Evolutionary conservation across 2,888 invertebrate genomes (phyloP).

Genomic region (Drosophila helvetica): DNA sequence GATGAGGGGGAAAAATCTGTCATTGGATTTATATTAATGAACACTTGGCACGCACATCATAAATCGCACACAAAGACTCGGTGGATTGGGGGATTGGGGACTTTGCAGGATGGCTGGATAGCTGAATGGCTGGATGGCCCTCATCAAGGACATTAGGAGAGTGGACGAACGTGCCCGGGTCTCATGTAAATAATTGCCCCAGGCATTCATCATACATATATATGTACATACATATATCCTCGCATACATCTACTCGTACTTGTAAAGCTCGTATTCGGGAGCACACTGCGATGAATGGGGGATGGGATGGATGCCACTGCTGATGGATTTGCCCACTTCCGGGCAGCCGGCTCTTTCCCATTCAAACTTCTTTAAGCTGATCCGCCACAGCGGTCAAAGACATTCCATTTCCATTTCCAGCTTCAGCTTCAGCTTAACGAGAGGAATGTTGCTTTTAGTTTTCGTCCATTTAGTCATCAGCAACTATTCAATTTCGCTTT

Average conservation of each 20-base stretch:
- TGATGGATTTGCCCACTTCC: slow-evolving; percentile 52
- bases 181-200: slow-evolving; percentile 71
- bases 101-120: background rate
- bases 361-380: slow-evolving; percentile 47
- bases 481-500: slow-evolving; percentile 62
- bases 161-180: slow-evolving; percentile 62
- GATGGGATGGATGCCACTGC: slow-evolving; percentile 11
- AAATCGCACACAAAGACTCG: slow-evolving; percentile 64
- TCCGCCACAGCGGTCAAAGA: slow-evolving; percentile 43
- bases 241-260: no score
- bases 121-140: no score
- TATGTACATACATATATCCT: no score
- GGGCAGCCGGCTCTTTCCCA: slow-evolving; percentile 25
- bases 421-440: slow-evolving; percentile 11
- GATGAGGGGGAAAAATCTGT: slow-evolving; percentile 44
- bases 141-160: slow-evolving; percentile 52
- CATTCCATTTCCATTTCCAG: slow-evolving; percentile 15
- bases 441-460: slow-evolving; percentile 46
- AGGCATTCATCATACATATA: slow-evolving; percentile 63
- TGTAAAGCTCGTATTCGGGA: slow-evolving; percentile 8
- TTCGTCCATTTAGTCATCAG: slow-evolving; percentile 43
- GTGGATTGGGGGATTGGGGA: background rate
- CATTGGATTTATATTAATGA: slow-evolving; percentile 78
- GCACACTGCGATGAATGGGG: slow-evolving; percentile 24
- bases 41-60: slow-evolving; percentile 78